These are phyloP conservation scores for Brachionus plicatilis DNA, from an alignment of 1,140 invertebrate genomes.

Conservation along the genomic window DNA sequence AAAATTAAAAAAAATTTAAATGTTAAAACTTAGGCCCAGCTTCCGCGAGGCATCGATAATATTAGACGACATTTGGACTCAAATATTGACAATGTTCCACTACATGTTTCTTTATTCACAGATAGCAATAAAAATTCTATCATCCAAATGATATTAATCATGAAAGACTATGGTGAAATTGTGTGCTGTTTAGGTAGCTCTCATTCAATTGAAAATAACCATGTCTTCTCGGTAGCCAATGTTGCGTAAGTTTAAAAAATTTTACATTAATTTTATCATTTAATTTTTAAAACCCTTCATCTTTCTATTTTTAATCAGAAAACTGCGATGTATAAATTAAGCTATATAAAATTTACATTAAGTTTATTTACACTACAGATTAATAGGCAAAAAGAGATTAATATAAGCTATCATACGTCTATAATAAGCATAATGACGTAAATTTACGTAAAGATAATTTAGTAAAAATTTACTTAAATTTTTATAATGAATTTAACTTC, in stretches of 20 bases:
- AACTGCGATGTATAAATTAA: no score
- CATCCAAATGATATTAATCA: conserved; percentile 82
- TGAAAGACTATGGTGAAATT: conserved; percentile 91
- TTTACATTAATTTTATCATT: no score
- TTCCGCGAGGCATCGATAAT: conserved; percentile 91
- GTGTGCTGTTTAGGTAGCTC: conserved; percentile 83
- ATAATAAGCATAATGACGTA: no score
- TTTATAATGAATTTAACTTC: no score
- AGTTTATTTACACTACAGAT: no score
- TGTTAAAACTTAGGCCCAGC: conserved; percentile 62
- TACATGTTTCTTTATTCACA: conserved; percentile 90
- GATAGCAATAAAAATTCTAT: conserved; percentile 80
- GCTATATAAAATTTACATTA: no score
- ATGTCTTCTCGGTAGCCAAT: conserved; percentile 87
- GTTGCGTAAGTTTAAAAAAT: conserved; percentile 64
- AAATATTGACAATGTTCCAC: conserved; percentile 88
- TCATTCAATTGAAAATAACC: conserved; percentile 73
- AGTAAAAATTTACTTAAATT: no score
- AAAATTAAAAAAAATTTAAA: neutral
- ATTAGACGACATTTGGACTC: conserved; percentile 84
- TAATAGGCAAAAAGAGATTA: no score
- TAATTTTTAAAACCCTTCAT: neutral
- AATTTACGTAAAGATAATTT: no score
- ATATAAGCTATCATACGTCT: no score
- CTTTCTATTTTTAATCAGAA: no score